Percentiles rank a stretch among this genome's conserved stretches.
Conservation (phyloP, 2,113 vertebrate genomes). For the Ophiodon elongatus region DNA sequence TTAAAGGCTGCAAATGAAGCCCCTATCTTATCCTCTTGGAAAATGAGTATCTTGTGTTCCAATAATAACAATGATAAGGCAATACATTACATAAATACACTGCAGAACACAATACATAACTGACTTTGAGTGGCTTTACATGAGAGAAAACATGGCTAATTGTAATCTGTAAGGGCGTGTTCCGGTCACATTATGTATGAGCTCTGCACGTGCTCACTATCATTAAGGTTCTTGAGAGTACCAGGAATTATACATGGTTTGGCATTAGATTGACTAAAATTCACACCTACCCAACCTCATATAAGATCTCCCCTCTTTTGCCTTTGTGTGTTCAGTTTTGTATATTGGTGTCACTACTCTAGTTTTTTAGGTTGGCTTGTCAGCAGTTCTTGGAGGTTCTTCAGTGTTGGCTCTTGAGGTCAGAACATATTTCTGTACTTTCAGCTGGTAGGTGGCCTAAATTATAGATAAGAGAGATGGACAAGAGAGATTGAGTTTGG, state of each 20-base stretch:
- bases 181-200: background rate
- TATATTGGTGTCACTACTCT: background rate
- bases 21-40: no score
- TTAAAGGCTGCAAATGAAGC: no score
- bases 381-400: slow-evolving; percentile 28
- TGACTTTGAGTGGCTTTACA: background rate
- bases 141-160: background rate
- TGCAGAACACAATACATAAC: background rate
- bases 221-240: background rate
- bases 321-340: background rate
- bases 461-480: slow-evolving; percentile 33
- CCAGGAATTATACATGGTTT: background rate
- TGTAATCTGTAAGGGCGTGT: background rate
- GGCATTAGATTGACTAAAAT: background rate
- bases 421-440: slow-evolving; percentile 20
- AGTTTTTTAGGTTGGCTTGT: background rate
- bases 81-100: background rate
- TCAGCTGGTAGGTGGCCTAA: slow-evolving; percentile 16
- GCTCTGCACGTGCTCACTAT: background rate
- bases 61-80: background rate
- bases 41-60: background rate
- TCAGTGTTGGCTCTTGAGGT: background rate
- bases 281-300: background rate
- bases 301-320: background rate
- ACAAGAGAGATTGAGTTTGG: background rate